Evolutionary conservation across 2,797 vertebrate species (phyloP), one percentile per base, ranked within the genome.

Genomic region (Morelia viridis): DNA sequence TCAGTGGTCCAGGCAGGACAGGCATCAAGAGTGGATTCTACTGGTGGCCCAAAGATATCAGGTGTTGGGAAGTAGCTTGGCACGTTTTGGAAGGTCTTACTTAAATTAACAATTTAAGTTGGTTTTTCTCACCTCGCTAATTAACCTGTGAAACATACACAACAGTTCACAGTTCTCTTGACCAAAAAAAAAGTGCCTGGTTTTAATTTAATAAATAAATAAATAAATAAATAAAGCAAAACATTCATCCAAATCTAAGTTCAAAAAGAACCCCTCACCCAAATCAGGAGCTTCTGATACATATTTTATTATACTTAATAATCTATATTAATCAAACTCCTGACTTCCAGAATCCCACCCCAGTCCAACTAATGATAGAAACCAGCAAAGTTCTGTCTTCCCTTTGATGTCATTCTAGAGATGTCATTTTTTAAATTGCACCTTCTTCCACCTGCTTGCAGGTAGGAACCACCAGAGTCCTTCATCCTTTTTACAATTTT

Each of bases 381-480:
- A 85, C 60, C 71, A 64, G 46, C 62, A 22, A 2, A 41, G 7
- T 9, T 87, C 62, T 58, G 58, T 8, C 90, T 71, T 13, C 65
- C 41, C n/a, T 65, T 65, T 65, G 28, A 65, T 5, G 8, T 26
- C 11, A 8, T 53, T 11, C 60, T 56, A 3, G 5, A 8, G 3
- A 31, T 68, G 61, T 19, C 26, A 41, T 41, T 31, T 19, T 46
- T 71, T 50, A 57, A 17, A 50, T 24, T 68, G 62, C 11, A 19
- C 9, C 84, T 87, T 85, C 53, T 86, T 88, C 65, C 64, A 87
- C 56, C 88, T 87, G 41, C 84, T 90, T 88, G 41, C 65, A 5
- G 8, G 17, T 26, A 62, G 12, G 9, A 61, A 56, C 28, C 41
- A 89, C 41, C 62, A 53, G 83, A 87, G 65, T 46, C 41, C 15